phyloP scores from a whole-genome alignment of 2,797 vertebrate genomes.

The Danio aesculapii region DNA sequence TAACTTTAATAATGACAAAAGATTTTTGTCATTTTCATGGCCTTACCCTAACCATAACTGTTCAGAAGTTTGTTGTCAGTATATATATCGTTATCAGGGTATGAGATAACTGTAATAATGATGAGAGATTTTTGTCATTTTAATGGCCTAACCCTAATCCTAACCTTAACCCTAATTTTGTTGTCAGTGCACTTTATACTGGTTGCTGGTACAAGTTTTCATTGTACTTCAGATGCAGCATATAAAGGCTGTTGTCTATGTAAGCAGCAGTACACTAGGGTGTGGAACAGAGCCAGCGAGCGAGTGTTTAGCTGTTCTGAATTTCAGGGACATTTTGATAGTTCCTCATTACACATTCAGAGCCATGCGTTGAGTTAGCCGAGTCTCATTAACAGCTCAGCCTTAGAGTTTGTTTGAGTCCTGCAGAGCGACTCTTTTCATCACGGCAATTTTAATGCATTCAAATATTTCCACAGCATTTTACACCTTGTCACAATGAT shows the following conservation, averaged over 20 bases:
- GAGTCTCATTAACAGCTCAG: slow-evolving; percentile 38
- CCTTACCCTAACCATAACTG: no score
- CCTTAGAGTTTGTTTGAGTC: slow-evolving; percentile 31
- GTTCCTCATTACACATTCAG: slow-evolving; percentile 41
- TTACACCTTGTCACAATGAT: slow-evolving; percentile 7
- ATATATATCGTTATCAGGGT: no score
- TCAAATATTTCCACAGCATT: background rate
- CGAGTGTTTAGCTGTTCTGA: background rate
- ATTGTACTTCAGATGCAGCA: background rate
- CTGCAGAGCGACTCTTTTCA: slow-evolving; percentile 22
- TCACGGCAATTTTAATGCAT: slow-evolving; percentile 2
- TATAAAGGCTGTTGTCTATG: background rate
- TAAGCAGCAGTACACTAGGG: background rate
- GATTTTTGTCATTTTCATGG: no score
- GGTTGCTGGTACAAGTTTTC: background rate
- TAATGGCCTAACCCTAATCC: no score
- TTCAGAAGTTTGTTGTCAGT: no score
- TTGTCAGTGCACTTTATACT: background rate
- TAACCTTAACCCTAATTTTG: no score
- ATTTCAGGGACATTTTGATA: slow-evolving; percentile 34
- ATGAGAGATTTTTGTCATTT: no score
- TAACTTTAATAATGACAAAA: no score
- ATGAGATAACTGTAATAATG: no score
- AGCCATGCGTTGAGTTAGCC: slow-evolving; percentile 27
- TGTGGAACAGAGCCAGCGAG: slow-evolving; percentile 5